A percentile compares a stretch with the other conserved stretches of the same genome.
Conservation (phyloP, 1,140 invertebrate species). For the Polypedilum pembai region DNA sequence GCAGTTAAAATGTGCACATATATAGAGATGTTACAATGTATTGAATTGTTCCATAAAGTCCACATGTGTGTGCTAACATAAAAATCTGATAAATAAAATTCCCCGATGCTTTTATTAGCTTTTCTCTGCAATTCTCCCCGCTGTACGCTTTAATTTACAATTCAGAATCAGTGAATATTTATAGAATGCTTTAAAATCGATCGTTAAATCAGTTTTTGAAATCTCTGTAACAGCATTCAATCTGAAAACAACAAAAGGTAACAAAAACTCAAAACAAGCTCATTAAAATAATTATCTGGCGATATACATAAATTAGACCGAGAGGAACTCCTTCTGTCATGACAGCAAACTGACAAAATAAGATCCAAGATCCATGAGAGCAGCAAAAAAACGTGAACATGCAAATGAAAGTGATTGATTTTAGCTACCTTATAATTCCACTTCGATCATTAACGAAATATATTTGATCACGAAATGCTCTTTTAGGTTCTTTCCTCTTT, state of each 20-base stretch:
- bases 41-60: constrained; percentile 3
- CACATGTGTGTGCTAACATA: neutral
- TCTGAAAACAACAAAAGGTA: no score
- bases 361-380: neutral
- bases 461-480: no score
- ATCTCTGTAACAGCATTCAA: neutral
- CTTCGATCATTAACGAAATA: neutral
- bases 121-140: neutral
- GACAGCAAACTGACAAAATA: neutral
- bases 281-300: constrained; percentile 4
- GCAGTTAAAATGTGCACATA: neutral
- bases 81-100: neutral
- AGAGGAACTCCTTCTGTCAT: no score
- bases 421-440: neutral
- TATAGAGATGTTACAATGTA: neutral
- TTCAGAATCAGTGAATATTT: constrained; percentile 2
- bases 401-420: constrained; percentile 13
- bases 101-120: neutral
- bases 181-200: neutral
- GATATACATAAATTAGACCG: no score
- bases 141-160: neutral
- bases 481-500: no score
- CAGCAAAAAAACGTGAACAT: neutral
- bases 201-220: constrained; percentile 2
- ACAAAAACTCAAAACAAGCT: neutral